Base-by-base conservation (phyloP, 2,797 vertebrate species). In the Heterohyrax brucei region DNA sequence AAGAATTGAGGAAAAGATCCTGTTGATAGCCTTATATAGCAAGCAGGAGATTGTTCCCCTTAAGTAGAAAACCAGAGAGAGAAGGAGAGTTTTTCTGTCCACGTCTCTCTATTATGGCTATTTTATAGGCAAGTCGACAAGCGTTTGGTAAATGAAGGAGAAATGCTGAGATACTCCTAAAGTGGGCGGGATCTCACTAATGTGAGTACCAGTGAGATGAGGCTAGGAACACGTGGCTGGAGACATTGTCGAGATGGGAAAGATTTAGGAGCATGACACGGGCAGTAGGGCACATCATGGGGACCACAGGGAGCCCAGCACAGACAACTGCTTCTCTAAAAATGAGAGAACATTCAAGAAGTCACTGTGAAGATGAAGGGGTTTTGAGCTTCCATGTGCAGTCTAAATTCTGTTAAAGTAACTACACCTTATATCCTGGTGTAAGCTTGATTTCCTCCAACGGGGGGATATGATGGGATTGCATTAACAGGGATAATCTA, bases 361-460 rank as follows among this genome's bases (percentile, higher is more conserved):
- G 21, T 75, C 48, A 78, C 59, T 79, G 30, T 87, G 53, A 39
- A 39, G 39, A 66, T 75, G 48, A 78, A 7, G 18, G 10, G 13
- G 21, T 7, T 50, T 79, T 92, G 72, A 39, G 62, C 53, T 89
- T 90, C 66, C 64, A 33, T 14, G 50, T 84, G 10, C n/a, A 83
- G 56, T 87, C 26, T 89, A 87, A 70, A 80, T 90, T 93, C 44
- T 93, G 28, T 90, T 79, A 62, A 76, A 70, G 86, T 90, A 73
- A 84, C 13, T 7, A 18, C 24, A 62, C 84, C 68, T 76, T 48
- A 75, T n/a, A 84, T 53, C 4, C 33, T 77, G 44, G 19, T 87
- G 9, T 94, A 79, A 53, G 56, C 70, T 86, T 24, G 79, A 16
- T 70, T 88, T 91, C 66, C 76, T 89, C 8, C 62, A 86, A 46